A percentile compares a stretch with the other conserved stretches of the same genome.
Conservation (phyloP, 2,888 invertebrate genomes). For the Eupithecia abbreviata region DNA sequence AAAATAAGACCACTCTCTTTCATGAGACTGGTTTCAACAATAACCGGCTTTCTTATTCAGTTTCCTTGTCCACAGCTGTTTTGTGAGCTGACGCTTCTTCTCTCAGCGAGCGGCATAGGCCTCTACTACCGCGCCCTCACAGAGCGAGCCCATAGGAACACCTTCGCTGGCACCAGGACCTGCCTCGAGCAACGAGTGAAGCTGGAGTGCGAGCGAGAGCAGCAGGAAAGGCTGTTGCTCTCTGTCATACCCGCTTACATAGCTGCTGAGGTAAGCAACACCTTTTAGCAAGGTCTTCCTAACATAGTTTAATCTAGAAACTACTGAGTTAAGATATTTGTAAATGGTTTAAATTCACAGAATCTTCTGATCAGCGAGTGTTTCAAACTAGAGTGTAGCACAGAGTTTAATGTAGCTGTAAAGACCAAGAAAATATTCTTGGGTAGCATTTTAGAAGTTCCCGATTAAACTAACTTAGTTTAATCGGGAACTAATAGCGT, state of each 20-base stretch:
- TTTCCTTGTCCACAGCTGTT: conserved; percentile 83
- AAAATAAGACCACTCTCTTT: too few relatives aligned
- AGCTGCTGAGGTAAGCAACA: conserved; percentile 91
- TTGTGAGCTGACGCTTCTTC: conserved; percentile 90
- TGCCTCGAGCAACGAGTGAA: conserved; percentile 96
- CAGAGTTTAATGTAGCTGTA: too few relatives aligned
- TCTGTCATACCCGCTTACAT: conserved; percentile 98
- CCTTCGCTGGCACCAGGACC: conserved; percentile 94
- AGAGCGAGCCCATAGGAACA: conserved; percentile 92
- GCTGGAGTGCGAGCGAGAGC: conserved; percentile 95
- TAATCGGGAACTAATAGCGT: background rate
- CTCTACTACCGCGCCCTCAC: conserved; percentile 95
- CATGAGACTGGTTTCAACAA: too few relatives aligned
- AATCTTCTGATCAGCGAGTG: background rate
- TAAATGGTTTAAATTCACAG: background rate
- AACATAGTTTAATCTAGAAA: too few relatives aligned
- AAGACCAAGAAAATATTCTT: background rate
- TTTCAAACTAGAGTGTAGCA: too few relatives aligned
- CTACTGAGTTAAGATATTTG: background rate
- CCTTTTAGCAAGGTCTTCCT: background rate
- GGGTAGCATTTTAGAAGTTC: background rate
- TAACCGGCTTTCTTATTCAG: background rate
- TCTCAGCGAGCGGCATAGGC: conserved; percentile 92
- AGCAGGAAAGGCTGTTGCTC: conserved; percentile 94
- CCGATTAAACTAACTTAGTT: background rate